Conservation (phyloP, 2,888 invertebrate species). For the Hydropsyche betteni region DNA sequence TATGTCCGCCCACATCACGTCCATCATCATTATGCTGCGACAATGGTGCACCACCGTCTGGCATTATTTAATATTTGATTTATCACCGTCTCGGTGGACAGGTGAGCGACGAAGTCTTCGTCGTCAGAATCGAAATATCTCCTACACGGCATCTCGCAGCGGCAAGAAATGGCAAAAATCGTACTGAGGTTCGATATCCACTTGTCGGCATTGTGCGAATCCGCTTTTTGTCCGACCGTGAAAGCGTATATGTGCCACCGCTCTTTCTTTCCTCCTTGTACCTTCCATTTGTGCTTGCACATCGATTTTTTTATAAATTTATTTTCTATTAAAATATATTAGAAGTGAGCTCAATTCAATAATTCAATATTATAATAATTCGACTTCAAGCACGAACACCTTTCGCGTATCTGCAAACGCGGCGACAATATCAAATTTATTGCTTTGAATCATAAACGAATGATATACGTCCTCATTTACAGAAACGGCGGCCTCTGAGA, state of each 20-base stretch:
- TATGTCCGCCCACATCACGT: constrained; percentile 4
- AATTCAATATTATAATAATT: no score
- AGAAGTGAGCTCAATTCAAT: no score
- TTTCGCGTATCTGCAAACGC: no score
- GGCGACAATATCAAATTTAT: no score
- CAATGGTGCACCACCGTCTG: constrained; percentile 4
- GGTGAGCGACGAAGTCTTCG: constrained; percentile 9
- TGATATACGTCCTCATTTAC: no score
- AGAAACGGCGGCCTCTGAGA: no score
- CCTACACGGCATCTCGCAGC: constrained; percentile 19
- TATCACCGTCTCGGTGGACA: constrained; percentile 17
- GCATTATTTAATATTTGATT: constrained; percentile 39
- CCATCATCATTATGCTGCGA: constrained; percentile 32
- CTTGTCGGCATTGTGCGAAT: constrained; percentile 39
- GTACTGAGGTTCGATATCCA: constrained; percentile 20
- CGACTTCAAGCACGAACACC: no score
- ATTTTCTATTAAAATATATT: no score
- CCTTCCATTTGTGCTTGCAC: no score
- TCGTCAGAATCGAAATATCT: constrained; percentile 18
- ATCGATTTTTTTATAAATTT: no score
- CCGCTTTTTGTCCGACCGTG: constrained; percentile 28
- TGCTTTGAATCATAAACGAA: no score
- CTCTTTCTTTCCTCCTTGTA: constrained; percentile 3
- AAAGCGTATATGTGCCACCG: background rate
- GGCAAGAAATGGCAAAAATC: constrained; percentile 34